Percentiles rank a stretch among this genome's conserved stretches.
These are phyloP conservation scores for Phyllotreta cruciferae DNA, from an alignment of 2,888 invertebrate species.

Conservation along the genomic window DNA sequence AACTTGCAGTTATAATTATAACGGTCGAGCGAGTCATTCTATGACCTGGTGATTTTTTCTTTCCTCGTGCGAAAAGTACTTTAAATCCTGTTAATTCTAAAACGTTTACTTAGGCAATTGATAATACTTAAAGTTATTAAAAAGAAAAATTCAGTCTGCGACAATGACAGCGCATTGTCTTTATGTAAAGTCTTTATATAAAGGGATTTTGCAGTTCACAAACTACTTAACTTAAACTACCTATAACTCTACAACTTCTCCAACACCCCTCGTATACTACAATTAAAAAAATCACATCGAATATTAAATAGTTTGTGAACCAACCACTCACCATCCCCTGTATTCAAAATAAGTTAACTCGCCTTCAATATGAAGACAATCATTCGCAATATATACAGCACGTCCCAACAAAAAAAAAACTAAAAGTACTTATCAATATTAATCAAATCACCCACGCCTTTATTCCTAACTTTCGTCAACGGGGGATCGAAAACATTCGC, in stretches of 20 bases:
- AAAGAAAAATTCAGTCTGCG: constrained; percentile 34
- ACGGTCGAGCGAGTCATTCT: too few species aligned
- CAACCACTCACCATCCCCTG: too few species aligned
- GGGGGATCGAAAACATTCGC: constrained; percentile 55
- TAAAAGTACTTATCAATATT: constrained; percentile 45
- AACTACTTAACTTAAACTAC: too few species aligned
- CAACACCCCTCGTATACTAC: too few species aligned
- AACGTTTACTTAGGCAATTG: too few species aligned
- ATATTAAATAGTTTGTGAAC: too few species aligned
- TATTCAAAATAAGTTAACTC: neutral
- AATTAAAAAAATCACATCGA: too few species aligned
- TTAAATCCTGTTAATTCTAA: too few species aligned
- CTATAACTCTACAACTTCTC: too few species aligned
- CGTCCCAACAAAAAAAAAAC: neutral
- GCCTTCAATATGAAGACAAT: constrained; percentile 30
- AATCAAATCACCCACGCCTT: constrained; percentile 50
- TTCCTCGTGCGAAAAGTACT: too few species aligned
- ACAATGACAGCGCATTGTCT: constrained; percentile 33
- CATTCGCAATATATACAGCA: neutral
- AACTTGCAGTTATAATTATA: too few species aligned
- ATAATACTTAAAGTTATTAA: constrained; percentile 1
- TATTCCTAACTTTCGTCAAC: constrained; percentile 52
- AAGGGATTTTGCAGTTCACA: neutral
- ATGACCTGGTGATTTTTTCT: too few species aligned
- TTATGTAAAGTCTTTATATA: constrained; percentile 1